Evolutionary conservation across 2,113 vertebrate species (phyloP).

Genomic region (Dermatemys mawii): DNA sequence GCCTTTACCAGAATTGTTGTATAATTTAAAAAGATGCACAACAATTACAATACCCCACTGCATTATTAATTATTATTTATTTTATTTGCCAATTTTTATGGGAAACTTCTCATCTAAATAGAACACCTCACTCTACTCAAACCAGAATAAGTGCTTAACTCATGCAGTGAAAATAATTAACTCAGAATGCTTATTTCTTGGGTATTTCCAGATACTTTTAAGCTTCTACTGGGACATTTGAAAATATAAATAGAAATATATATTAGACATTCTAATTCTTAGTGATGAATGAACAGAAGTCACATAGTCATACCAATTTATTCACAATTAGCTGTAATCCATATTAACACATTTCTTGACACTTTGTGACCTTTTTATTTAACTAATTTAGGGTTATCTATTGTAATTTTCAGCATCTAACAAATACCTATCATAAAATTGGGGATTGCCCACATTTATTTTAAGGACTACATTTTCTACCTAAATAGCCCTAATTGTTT

Average conservation of each 20-base stretch:
- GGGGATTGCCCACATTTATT: neutral
- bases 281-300: neutral
- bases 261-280: neutral
- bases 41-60: neutral
- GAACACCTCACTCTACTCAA: neutral
- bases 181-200: neutral
- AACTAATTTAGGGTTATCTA: neutral
- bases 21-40: neutral
- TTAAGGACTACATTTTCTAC: neutral
- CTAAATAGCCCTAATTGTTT: neutral
- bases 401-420: neutral
- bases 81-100: neutral
- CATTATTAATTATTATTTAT: neutral
- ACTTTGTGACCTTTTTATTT: neutral
- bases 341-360: neutral
- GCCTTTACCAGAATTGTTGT: neutral
- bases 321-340: neutral
- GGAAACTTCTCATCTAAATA: neutral
- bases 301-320: neutral
- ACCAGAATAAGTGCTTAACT: neutral
- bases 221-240: neutral
- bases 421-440: neutral
- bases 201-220: neutral
- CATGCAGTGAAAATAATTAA: neutral
- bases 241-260: neutral